Percentiles rank a stretch among this genome's conserved stretches.
Conservation (phyloP, 2,888 invertebrate genomes). For the Pheosia gnoma region DNA sequence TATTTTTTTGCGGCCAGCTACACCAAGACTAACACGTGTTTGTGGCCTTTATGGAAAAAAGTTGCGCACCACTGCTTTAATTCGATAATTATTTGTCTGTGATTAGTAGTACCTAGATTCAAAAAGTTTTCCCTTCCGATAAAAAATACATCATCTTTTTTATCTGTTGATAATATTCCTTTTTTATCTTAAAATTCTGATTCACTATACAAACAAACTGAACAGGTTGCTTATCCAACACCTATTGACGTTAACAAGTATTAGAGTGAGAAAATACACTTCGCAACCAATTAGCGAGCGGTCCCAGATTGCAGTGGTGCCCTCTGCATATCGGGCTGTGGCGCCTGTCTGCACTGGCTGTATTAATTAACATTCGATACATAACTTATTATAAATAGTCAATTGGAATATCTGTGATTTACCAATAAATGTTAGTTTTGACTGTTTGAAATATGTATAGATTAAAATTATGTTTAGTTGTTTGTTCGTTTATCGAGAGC, state of each 20-base stretch:
- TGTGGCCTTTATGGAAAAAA: no score
- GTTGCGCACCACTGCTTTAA: no score
- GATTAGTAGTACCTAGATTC: no score
- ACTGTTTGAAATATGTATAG: neutral
- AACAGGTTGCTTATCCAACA: constrained; percentile 10
- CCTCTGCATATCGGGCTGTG: constrained; percentile 5
- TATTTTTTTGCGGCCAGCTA: no score
- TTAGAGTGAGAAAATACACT: constrained; percentile 11
- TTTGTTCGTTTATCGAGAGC: no score
- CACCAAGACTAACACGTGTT: no score
- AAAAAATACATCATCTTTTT: no score
- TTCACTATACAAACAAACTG: neutral
- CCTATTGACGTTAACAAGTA: constrained; percentile 6
- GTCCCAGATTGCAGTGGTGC: constrained; percentile 13
- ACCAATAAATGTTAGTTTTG: neutral
- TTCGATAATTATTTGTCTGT: no score
- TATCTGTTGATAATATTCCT: no score
- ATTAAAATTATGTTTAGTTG: neutral
- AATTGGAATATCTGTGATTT: neutral
- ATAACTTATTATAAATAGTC: constrained; percentile 2
- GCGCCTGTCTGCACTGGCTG: constrained; percentile 5
- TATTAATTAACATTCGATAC: constrained; percentile 4
- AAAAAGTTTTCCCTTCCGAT: no score
- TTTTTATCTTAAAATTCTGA: no score
- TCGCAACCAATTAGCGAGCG: constrained; percentile 20